Conservation (phyloP, 2,888 invertebrate genomes). For the Odontothrips loti region DNA sequence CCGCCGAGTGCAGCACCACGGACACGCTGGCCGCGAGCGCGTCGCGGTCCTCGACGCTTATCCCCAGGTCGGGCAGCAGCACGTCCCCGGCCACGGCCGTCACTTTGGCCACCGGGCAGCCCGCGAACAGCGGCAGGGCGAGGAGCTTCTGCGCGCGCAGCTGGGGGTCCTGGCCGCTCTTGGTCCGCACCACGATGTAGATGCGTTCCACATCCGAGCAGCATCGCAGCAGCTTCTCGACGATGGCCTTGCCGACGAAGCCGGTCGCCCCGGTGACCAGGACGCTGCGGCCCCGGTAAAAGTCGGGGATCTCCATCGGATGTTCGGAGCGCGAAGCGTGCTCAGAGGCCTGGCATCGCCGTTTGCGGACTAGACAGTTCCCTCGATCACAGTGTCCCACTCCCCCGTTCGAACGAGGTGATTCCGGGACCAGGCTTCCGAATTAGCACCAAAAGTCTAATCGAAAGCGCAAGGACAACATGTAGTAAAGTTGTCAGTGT, state of each 20-base stretch:
- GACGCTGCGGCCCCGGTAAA: background rate
- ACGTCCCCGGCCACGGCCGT: slow-evolving; percentile 46
- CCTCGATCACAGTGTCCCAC: background rate
- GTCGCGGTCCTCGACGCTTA: slow-evolving; percentile 43
- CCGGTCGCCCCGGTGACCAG: background rate
- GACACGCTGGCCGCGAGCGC: slow-evolving; percentile 46
- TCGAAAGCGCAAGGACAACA: too few relatives aligned
- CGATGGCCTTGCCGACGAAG: background rate
- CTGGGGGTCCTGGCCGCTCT: background rate
- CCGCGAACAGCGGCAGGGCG: background rate
- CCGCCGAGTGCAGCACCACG: slow-evolving; percentile 57
- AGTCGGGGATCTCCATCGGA: background rate
- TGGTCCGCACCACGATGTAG: background rate
- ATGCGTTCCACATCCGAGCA: background rate
- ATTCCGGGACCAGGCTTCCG: background rate
- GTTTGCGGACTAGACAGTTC: too few relatives aligned
- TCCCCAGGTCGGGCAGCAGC: slow-evolving; percentile 42
- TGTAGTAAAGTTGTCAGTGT: too few relatives aligned
- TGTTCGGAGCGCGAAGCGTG: background rate
- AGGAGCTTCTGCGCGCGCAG: background rate
- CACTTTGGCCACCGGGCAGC: slow-evolving; percentile 43
- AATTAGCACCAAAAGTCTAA: too few relatives aligned
- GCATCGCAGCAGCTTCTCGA: slow-evolving; percentile 7
- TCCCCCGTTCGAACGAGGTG: background rate
- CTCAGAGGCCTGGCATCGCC: too few relatives aligned